phyloP scores from a whole-genome alignment of 2,888 invertebrate genomes.

The Agapostemon virescens region DNA sequence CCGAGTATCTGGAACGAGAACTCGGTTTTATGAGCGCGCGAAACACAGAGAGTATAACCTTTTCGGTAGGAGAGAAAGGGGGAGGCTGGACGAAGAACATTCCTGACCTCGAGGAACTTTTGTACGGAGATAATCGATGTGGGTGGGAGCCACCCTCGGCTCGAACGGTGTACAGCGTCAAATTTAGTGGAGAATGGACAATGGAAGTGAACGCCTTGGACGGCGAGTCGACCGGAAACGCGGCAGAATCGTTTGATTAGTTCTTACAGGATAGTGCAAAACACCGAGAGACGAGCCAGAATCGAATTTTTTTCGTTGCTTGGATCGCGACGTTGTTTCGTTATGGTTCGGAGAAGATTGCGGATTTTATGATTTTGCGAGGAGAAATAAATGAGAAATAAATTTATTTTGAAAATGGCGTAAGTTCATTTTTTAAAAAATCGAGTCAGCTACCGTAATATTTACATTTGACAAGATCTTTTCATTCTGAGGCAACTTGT shows the following conservation, averaged over 20 bases:
- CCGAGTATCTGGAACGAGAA: slow-evolving; percentile 44
- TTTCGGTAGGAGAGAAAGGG: slow-evolving; percentile 5
- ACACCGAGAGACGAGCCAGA: not conserved
- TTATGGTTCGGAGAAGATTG: no score
- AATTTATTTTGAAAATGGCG: no score
- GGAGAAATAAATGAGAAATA: no score
- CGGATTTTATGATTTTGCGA: no score
- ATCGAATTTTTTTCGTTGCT: not conserved
- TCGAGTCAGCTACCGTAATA: no score
- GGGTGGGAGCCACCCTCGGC: slow-evolving; percentile 9
- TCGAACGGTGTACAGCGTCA: not conserved
- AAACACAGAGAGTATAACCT: slow-evolving; percentile 29
- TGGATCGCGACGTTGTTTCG: not conserved
- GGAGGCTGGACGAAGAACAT: slow-evolving; percentile 16
- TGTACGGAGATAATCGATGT: slow-evolving; percentile 39
- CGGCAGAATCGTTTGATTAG: not conserved
- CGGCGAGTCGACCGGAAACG: not conserved
- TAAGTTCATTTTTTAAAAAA: no score
- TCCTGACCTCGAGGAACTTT: slow-evolving; percentile 36
- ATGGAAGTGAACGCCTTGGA: slow-evolving; percentile 1
- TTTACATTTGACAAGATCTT: no score
- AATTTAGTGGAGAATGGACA: slow-evolving; percentile 13
- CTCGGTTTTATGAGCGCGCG: slow-evolving; percentile 45
- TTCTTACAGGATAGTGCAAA: not conserved
- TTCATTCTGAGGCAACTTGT: no score